These are phyloP conservation scores for Drosophila cognata DNA, from an alignment of 2,888 invertebrate genomes.

Conservation along the genomic window DNA sequence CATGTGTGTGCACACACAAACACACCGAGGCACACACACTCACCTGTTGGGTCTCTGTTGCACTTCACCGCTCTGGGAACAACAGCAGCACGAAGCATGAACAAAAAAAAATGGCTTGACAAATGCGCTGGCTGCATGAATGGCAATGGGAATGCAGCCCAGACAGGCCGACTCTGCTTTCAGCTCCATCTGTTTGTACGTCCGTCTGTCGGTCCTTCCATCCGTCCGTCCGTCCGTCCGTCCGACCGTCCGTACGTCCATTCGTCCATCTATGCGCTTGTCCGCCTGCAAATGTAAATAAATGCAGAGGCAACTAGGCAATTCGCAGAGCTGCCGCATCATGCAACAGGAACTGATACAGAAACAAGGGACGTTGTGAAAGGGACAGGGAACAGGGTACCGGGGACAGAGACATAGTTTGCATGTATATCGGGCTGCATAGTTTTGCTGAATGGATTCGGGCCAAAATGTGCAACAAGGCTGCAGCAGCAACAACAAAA, in stretches of 20 bases:
- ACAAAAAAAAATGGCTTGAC: conserved; percentile 55
- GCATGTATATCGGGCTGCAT: conserved; percentile 47
- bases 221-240: conserved; percentile 10
- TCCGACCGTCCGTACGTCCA: neutral
- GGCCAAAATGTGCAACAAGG: conserved; percentile 52
- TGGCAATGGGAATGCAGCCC: conserved; percentile 55
- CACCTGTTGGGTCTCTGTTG: conserved; percentile 55
- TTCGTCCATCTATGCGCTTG: conserved; percentile 1
- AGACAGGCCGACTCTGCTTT: conserved; percentile 49
- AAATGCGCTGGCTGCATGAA: conserved; percentile 49
- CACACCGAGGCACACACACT: conserved; percentile 20
- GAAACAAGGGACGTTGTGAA: neutral
- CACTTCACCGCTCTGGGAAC: conserved; percentile 32
- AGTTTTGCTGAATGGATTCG: conserved; percentile 69
- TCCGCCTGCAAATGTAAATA: conserved; percentile 70
- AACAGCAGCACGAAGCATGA: neutral
- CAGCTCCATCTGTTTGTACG: conserved; percentile 23
- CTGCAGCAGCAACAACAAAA: conserved; percentile 44
- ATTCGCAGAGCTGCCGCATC: conserved; percentile 38
- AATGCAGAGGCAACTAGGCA: conserved; percentile 61
- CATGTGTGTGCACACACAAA: conserved; percentile 3
- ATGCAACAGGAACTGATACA: conserved; percentile 19
- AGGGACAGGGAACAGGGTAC: neutral
- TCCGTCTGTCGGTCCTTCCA: neutral
- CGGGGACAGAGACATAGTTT: conserved; percentile 34